Percentiles rank a stretch among this genome's conserved stretches.
Conservation (phyloP, 2,888 invertebrate species). For the Aphidius colemani region DNA sequence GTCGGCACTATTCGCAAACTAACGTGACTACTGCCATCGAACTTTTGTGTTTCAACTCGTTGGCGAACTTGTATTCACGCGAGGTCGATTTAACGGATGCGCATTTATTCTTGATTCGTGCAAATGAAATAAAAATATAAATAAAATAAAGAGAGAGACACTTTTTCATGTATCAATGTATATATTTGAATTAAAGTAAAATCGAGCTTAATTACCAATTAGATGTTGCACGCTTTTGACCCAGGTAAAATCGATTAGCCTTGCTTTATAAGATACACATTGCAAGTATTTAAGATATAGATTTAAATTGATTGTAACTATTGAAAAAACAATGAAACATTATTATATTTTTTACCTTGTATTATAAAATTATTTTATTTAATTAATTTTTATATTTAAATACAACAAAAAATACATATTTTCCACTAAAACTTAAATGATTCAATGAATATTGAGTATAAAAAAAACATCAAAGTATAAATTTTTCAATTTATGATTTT, state of each 20-base stretch:
- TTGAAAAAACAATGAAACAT: too few species aligned
- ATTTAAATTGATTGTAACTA: constrained; percentile 18
- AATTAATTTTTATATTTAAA: too few species aligned
- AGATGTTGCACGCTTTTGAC: constrained; percentile 57
- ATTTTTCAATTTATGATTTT: too few species aligned
- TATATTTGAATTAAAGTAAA: constrained; percentile 43
- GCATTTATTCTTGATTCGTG: neutral
- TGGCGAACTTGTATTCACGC: constrained; percentile 4
- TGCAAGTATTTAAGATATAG: constrained; percentile 20
- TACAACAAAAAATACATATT: too few species aligned
- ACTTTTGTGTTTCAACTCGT: neutral
- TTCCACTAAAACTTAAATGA: too few species aligned
- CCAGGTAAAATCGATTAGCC: constrained; percentile 53
- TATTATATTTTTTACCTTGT: too few species aligned
- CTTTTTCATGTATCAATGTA: constrained; percentile 7
- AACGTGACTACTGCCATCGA: constrained; percentile 1
- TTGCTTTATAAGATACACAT: constrained; percentile 46
- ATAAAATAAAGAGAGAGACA: constrained; percentile 1
- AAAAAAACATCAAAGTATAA: too few species aligned
- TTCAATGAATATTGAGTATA: too few species aligned
- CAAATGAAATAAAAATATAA: constrained; percentile 1
- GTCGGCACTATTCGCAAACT: neutral
- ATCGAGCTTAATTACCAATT: constrained; percentile 58
- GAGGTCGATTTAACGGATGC: constrained; percentile 4
- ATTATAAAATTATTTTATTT: too few species aligned